Evolutionary conservation across 1,140 invertebrate genomes (phyloP).

Genomic region (Oryzaephilus surinamensis): DNA sequence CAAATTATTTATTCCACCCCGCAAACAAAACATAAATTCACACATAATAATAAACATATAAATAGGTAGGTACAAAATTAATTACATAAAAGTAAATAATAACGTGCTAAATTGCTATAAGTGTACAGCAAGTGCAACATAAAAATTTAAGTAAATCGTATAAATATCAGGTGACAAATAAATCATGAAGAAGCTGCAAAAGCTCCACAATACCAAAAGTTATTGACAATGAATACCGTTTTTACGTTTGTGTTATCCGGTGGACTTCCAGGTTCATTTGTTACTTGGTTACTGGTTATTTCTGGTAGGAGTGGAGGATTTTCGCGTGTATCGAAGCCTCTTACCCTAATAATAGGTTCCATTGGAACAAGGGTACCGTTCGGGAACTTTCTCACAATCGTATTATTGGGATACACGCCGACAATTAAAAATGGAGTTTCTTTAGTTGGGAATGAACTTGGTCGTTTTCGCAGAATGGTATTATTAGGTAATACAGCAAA

Average conservation of each 20-base stretch:
- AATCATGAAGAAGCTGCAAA: constrained; percentile 14
- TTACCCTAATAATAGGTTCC: constrained; percentile 37
- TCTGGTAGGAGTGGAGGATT: constrained; percentile 32
- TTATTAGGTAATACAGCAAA: constrained; percentile 64
- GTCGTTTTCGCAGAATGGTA: constrained; percentile 60
- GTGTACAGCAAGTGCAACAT: no score
- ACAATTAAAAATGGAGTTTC: constrained; percentile 59
- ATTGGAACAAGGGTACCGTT: constrained; percentile 62
- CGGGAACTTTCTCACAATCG: constrained; percentile 58
- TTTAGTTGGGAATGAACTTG: constrained; percentile 53
- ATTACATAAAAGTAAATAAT: no score
- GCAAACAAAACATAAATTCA: no score
- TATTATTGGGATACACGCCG: constrained; percentile 61
- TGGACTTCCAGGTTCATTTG: constrained; percentile 18
- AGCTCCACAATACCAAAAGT: constrained; percentile 24
- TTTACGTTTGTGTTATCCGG: constrained; percentile 22
- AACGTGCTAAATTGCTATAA: no score
- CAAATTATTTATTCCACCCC: no score
- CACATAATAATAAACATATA: no score
- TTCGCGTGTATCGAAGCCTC: constrained; percentile 35
- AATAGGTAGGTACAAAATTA: no score
- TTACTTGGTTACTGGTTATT: constrained; percentile 38
- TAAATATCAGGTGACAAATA: constrained; percentile 12
- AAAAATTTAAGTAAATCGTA: constrained; percentile 6
- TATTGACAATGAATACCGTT: constrained; percentile 34